Evolutionary conservation across 1,140 invertebrate species (phyloP).

Genomic region (Conus ventricosus): DNA sequence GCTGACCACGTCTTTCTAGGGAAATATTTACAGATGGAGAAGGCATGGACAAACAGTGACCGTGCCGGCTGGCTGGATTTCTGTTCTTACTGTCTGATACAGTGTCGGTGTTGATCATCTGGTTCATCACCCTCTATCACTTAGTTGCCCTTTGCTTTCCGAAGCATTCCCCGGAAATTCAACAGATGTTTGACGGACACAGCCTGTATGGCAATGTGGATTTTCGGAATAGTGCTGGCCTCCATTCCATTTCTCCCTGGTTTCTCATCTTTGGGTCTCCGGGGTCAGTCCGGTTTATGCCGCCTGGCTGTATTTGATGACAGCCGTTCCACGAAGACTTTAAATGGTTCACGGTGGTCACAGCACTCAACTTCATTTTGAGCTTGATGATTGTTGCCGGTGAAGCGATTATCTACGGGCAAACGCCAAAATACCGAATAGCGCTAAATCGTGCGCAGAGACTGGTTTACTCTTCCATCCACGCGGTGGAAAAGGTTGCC

Average conservation of each 20-base stretch:
- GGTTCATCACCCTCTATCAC: slow-evolving; percentile 61
- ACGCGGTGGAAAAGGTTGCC: background rate
- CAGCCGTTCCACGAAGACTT: background rate
- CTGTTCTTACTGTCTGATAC: slow-evolving; percentile 57
- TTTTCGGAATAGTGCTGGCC: slow-evolving; percentile 39
- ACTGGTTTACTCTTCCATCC: slow-evolving; percentile 6
- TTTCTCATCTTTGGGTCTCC: background rate
- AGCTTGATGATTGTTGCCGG: slow-evolving; percentile 37
- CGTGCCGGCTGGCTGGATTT: background rate
- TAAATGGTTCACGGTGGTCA: slow-evolving; percentile 44
- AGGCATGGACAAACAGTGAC: background rate
- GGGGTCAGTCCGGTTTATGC: background rate
- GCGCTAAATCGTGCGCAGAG: background rate
- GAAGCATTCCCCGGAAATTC: slow-evolving; percentile 29
- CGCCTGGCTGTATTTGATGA: background rate
- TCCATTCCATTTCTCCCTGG: background rate
- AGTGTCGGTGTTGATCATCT: slow-evolving; percentile 56
- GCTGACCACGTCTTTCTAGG: background rate
- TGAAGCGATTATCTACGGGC: slow-evolving; percentile 43
- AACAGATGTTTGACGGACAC: background rate
- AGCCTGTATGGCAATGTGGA: slow-evolving; percentile 23
- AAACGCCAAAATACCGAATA: slow-evolving; percentile 20
- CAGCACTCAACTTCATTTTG: slow-evolving; percentile 40
- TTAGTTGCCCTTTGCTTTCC: slow-evolving; percentile 59
- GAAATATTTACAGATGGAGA: background rate